Evolutionary conservation across 1,140 invertebrate species (phyloP).

Genomic region (Drosophila subpulchrella): DNA sequence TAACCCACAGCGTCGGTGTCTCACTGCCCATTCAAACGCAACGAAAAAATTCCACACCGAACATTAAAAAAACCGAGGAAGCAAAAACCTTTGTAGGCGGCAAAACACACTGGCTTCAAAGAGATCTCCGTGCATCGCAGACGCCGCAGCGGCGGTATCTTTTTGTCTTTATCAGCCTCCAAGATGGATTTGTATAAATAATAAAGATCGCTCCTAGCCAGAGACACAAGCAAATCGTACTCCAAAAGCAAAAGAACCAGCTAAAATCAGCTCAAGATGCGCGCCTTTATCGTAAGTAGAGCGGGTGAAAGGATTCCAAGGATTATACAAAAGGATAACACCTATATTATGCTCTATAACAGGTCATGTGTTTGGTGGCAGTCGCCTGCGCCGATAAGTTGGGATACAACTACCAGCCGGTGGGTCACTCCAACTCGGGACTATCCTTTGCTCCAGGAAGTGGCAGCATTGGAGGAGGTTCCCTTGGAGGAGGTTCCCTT

Average conservation of each 20-base stretch:
- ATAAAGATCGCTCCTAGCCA: slow-evolving; percentile 65
- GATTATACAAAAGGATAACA: slow-evolving; percentile 16
- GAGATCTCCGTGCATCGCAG: slow-evolving; percentile 65
- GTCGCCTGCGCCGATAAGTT: slow-evolving; percentile 76
- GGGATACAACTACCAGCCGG: slow-evolving; percentile 80
- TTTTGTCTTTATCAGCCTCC: slow-evolving; percentile 78
- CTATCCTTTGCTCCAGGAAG: slow-evolving; percentile 61
- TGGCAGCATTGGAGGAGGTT: slow-evolving; percentile 16
- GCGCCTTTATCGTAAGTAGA: slow-evolving; percentile 71
- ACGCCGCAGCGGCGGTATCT: slow-evolving; percentile 59
- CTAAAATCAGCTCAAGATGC: slow-evolving; percentile 61
- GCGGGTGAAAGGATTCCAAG: slow-evolving; percentile 5
- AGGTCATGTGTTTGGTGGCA: slow-evolving; percentile 74
- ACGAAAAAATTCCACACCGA: slow-evolving; percentile 67
- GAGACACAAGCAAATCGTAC: slow-evolving; percentile 64
- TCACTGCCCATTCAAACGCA: slow-evolving; percentile 65
- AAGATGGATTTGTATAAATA: slow-evolving; percentile 82
- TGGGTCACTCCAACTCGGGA: slow-evolving; percentile 57
- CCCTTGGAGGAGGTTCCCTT: slow-evolving; percentile 12
- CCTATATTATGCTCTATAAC: too few species aligned
- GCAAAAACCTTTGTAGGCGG: slow-evolving; percentile 73
- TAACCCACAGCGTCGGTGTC: slow-evolving; percentile 60
- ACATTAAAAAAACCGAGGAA: slow-evolving; percentile 70
- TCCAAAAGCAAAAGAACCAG: slow-evolving; percentile 67
- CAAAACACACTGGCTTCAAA: slow-evolving; percentile 80